These are phyloP conservation scores for Haliclona indistincta DNA, from an alignment of 37 sponge, comb jelly and placozoan species.

Conservation along the genomic window DNA sequence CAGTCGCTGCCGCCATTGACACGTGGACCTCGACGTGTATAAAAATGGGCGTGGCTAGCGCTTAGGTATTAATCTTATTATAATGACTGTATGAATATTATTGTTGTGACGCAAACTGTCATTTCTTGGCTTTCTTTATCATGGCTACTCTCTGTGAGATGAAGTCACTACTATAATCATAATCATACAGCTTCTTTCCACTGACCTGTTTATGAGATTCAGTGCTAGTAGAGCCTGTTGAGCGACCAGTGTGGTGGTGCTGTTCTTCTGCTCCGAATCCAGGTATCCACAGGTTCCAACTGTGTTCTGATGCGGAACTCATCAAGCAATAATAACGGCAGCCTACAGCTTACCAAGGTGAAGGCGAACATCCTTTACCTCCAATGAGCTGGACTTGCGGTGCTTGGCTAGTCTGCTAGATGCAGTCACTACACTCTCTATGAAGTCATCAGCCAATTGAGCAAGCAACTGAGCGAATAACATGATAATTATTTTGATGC, in stretches of 20 bases:
- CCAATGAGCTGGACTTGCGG: conserved; percentile 82
- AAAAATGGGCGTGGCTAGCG: too few relatives aligned
- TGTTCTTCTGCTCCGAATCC: conserved; percentile 76
- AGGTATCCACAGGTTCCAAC: conserved; percentile 94
- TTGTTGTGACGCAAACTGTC: too few relatives aligned
- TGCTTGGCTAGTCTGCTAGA: conserved; percentile 91
- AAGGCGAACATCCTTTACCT: conserved; percentile 75
- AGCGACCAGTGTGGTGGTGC: neutral
- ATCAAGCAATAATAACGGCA: neutral
- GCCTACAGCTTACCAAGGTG: conserved; percentile 50
- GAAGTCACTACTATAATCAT: neutral
- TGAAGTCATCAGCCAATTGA: conserved; percentile 94
- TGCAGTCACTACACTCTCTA: conserved; percentile 83
- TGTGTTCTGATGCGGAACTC: conserved; percentile 48
- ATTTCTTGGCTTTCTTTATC: conserved; percentile 69
- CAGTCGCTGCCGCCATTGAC: too few relatives aligned
- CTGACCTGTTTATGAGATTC: conserved; percentile 92
- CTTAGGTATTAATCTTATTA: too few relatives aligned
- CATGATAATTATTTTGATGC: neutral
- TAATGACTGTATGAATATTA: too few relatives aligned
- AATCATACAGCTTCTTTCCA: neutral
- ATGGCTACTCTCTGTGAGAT: conserved; percentile 36
- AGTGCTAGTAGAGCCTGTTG: conserved; percentile 60
- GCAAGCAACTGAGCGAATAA: conserved; percentile 55
- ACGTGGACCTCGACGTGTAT: too few relatives aligned